A percentile compares a stretch with the other conserved stretches of the same genome.
Evolutionary conservation across 2,113 vertebrate species (phyloP).

Genomic region (Misgurnus anguillicaudatus): DNA sequence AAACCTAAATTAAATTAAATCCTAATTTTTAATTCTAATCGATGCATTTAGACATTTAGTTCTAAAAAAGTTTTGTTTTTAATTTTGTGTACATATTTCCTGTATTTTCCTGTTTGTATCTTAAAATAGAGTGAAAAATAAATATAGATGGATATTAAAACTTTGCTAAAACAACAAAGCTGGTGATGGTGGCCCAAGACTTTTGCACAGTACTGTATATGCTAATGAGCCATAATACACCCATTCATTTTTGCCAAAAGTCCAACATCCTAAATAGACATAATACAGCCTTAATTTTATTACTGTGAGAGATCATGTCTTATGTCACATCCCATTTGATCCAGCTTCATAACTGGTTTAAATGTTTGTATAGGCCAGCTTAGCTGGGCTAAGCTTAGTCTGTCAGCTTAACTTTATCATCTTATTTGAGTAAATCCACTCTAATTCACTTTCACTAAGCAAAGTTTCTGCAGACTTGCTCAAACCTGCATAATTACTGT

Average conservation of each 20-base stretch:
- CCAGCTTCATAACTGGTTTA: slow-evolving; percentile 2
- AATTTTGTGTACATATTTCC: too few relatives aligned
- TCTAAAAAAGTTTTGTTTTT: too few relatives aligned
- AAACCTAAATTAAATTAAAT: too few relatives aligned
- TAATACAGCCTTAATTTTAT: background rate
- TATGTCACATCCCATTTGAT: slow-evolving; percentile 14
- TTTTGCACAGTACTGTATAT: too few relatives aligned
- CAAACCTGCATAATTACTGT: background rate
- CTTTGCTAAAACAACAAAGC: too few relatives aligned
- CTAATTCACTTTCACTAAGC: slow-evolving; percentile 34
- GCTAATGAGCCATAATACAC: slow-evolving; percentile 16
- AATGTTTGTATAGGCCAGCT: background rate
- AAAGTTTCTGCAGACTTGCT: background rate
- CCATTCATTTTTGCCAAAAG: background rate
- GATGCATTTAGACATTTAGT: too few relatives aligned
- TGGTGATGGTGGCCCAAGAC: too few relatives aligned
- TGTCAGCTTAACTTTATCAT: slow-evolving; percentile 48
- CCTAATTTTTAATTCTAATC: too few relatives aligned
- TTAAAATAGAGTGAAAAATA: too few relatives aligned
- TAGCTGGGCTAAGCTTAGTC: slow-evolving; percentile 37
- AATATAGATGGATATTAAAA: too few relatives aligned
- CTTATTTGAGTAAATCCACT: slow-evolving; percentile 27
- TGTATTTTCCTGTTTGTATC: too few relatives aligned
- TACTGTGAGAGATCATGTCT: slow-evolving; percentile 11
- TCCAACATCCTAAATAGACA: background rate